Evolutionary conservation across 2,888 invertebrate species (phyloP).

Genomic region (Pheosia tremula): DNA sequence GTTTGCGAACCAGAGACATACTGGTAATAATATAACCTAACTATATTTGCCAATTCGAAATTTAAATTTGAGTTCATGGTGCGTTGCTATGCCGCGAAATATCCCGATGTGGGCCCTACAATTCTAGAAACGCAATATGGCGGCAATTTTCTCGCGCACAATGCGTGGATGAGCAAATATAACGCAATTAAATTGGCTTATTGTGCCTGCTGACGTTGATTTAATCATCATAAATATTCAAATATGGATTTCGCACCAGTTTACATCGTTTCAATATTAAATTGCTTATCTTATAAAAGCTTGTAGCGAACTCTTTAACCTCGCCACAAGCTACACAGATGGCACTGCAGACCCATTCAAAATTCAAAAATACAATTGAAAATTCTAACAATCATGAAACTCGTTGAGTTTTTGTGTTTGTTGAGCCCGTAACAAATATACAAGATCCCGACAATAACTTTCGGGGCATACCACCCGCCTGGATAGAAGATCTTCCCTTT

Average conservation of each 20-base stretch:
- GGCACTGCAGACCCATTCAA: too few species aligned
- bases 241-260: constrained; percentile 8
- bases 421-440: too few species aligned
- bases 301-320: neutral
- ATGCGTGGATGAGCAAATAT: constrained; percentile 16
- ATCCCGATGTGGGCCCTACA: neutral
- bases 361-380: too few species aligned
- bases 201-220: constrained; percentile 8
- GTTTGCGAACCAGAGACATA: constrained; percentile 4
- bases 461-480: too few species aligned
- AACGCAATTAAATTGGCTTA: constrained; percentile 15
- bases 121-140: constrained; percentile 10
- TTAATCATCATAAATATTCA: constrained; percentile 21
- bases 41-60: neutral
- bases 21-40: constrained; percentile 1
- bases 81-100: constrained; percentile 1
- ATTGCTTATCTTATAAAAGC: neutral
- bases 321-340: too few species aligned
- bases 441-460: too few species aligned
- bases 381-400: too few species aligned
- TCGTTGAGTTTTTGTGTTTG: too few species aligned
- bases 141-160: constrained; percentile 25
- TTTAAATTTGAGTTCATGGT: neutral
- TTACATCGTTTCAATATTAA: constrained; percentile 1
- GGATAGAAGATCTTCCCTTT: too few species aligned